A percentile compares a stretch with the other conserved stretches of the same genome.
phyloP scores from a whole-genome alignment of 2,113 vertebrate genomes.

The Sorex fumeus region DNA sequence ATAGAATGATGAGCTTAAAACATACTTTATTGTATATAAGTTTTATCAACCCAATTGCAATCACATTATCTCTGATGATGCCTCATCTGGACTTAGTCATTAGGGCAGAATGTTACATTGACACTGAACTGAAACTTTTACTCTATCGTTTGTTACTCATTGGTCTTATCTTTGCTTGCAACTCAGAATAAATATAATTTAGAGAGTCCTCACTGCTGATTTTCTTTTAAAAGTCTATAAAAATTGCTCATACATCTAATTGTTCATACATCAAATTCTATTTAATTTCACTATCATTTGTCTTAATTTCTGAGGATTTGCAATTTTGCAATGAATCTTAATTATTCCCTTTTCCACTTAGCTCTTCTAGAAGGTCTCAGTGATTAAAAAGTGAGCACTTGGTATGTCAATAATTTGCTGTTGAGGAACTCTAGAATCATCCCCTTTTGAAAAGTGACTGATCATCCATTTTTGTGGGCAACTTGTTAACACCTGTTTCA shows the following conservation, averaged over 20 bases:
- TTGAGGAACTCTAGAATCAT: constrained; percentile 16
- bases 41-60: not conserved
- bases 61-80: not conserved
- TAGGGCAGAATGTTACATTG: not conserved
- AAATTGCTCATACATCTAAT: not conserved
- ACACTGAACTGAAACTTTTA: too few species aligned
- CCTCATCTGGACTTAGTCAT: not conserved
- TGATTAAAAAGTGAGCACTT: constrained; percentile 34
- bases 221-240: constrained; percentile 21
- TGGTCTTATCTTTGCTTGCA: constrained; percentile 33
- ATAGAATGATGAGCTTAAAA: not conserved
- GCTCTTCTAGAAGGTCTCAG: not conserved
- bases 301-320: constrained; percentile 48
- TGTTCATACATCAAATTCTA: not conserved
- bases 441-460: constrained; percentile 24
- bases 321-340: not conserved
- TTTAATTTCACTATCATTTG: not conserved
- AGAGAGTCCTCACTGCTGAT: not conserved
- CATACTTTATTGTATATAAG: not conserved
- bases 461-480: not conserved
- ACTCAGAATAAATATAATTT: constrained; percentile 44
- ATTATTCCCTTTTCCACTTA: not conserved
- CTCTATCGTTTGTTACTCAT: not conserved
- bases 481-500: not conserved
- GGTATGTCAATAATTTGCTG: not conserved